Evolutionary conservation across 2,888 invertebrate species (phyloP), one percentile per base, ranked within the genome.

Genomic region (Synanthedon vespiformis): DNA sequence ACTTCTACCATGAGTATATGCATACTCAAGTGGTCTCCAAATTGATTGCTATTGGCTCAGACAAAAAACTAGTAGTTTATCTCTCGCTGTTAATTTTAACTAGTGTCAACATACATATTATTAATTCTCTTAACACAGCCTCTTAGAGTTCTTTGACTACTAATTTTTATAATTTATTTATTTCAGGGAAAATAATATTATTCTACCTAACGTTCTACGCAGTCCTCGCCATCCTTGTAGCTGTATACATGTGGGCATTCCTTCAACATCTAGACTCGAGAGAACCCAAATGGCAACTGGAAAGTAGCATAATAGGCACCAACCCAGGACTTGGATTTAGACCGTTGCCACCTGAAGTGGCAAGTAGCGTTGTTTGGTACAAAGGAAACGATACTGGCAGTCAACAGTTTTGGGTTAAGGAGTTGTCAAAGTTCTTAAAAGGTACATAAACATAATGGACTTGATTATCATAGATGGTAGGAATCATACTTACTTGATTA

Each of bases 241-340:
- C 96, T 16, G 94, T 97, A 58, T 97, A 98, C 86, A 93, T 98
- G 90, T 95, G 96, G 92, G 94, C 94, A 56, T 99, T 99, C 89
- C 93, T 94, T 62, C 94, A 94, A 78, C 96, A 96, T 1, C 81
- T 98, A 67, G 95, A 97, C 78, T 91, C 93, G n/a, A 90, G 94
- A 63, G 91, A 93, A 71, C 98, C 98, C 8, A 95, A 92, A 80
- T 98, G 96, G 95, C 93, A 93, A 73, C 89, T 96, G 56, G 92
- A 94, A 40, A 79, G 90, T 54, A 96, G 97, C 56, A 90, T 97
- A 64, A 97, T 98, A 67, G 98, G 98, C 67, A 94, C 94, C 62
- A 98, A 97, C 89, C 99, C 99, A 60, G 98, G 98, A 52, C 89
- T 99, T 53, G 98, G 98, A 57, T 99, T 97, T 84, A 90, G 98